phyloP scores from a whole-genome alignment of 2,797 vertebrate species.

The Megalops cyprinoides region DNA sequence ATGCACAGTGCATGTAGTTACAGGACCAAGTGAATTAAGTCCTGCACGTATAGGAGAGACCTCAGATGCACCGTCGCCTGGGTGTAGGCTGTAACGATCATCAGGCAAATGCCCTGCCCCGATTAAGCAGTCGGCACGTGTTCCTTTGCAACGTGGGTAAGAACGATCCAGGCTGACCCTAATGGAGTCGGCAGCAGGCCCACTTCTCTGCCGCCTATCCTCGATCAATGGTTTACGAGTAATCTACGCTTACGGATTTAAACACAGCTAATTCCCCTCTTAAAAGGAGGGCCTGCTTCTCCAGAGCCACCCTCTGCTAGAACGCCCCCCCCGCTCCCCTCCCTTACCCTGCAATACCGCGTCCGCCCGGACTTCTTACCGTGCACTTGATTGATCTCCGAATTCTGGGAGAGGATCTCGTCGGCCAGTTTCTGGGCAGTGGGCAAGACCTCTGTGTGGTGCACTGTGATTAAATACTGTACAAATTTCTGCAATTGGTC shows the following conservation, averaged over 20 bases:
- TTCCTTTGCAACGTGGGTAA: neutral
- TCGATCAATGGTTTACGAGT: too few relatives aligned
- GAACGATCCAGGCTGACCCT: too few relatives aligned
- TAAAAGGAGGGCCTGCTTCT: neutral
- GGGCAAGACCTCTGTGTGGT: constrained; percentile 84
- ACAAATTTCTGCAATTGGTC: constrained; percentile 91
- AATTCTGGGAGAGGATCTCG: constrained; percentile 89
- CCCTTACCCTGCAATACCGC: neutral
- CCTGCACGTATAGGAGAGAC: neutral
- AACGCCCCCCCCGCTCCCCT: neutral
- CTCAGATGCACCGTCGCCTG: neutral
- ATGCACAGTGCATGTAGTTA: too few relatives aligned
- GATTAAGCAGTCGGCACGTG: neutral
- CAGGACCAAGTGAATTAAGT: neutral
- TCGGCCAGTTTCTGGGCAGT: constrained; percentile 86
- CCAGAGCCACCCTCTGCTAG: too few relatives aligned
- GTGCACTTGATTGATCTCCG: constrained; percentile 88
- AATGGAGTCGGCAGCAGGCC: too few relatives aligned
- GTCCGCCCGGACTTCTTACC: constrained; percentile 64
- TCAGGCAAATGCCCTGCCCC: neutral
- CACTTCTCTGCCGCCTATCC: too few relatives aligned
- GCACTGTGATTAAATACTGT: constrained; percentile 87
- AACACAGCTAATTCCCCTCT: neutral
- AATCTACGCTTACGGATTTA: neutral
- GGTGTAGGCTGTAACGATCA: too few relatives aligned